Evolutionary conservation across 2,888 invertebrate genomes (phyloP), one percentile per base, ranked within the genome.

Genomic region (Perithous albicinctus): DNA sequence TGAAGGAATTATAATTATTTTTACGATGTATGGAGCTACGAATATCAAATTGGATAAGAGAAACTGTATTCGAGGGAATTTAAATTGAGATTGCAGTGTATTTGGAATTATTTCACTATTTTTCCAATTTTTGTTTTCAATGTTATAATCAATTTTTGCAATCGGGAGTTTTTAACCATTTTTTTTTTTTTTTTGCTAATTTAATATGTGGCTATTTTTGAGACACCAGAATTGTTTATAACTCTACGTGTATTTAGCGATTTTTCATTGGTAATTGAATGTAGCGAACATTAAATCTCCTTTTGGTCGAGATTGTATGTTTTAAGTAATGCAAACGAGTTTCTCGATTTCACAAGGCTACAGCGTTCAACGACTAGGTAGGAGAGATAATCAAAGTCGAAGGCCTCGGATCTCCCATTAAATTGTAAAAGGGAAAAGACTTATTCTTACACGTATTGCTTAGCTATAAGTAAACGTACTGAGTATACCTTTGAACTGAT

Each of bases 391-490:
- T 56, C 66, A 63, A 76, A 75, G 64, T 48, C 41, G 35, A 63
- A 59, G 70, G 56, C 59, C 70, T 76, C 46, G 63, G 66, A 32
- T 4, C 41, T 12, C 10, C 8, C 76, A 54, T 69, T 69, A 26
- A 69, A 18, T 38, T 12, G 12, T 23, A 41, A 38, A 41, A 38
- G 41, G 69, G 41, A 69, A 56, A 56, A 41, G n/a, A 56, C 38
- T 69, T 56, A 18, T 41, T 56, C 20, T 26, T n/a, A 26, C 20
- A 51, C 41, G 54, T 54, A 32, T 35, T 20, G 12, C 56, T 2
- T 12, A n/a, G 29, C 10, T 23, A 23, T 69, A 38, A 7, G 41
- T 38, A 41, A 69, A 54, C 38, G 8, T 23, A 15, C 5, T 4
- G 51, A 38, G n/a, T 41, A 20, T 23, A 12, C 54, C 15, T 41